phyloP scores from a whole-genome alignment of 2,113 vertebrate species.

The Benitochromis conjunctus region DNA sequence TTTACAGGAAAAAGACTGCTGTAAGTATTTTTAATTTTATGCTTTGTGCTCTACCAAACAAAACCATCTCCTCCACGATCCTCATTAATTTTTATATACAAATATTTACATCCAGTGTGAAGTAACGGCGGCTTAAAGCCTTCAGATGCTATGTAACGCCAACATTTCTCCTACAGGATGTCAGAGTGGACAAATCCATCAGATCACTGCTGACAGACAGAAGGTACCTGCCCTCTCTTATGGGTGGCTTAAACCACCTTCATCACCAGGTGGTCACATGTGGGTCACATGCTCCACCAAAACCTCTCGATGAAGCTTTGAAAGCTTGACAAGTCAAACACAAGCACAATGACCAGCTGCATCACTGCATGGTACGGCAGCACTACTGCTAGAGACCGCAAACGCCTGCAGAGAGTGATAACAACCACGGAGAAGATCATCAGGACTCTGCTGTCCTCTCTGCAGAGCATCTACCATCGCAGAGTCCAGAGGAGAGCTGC shows the following conservation, averaged over 20 bases:
- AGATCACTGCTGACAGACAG: neutral
- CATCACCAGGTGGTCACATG: neutral
- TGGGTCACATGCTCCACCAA: neutral
- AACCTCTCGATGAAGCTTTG: too few relatives aligned
- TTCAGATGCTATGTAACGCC: neutral
- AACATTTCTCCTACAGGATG: neutral
- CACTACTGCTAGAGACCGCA: too few relatives aligned
- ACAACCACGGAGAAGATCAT: too few relatives aligned
- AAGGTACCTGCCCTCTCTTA: neutral
- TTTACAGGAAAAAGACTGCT: neutral
- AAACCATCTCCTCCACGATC: slow-evolving; percentile 6
- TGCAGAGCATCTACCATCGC: too few relatives aligned
- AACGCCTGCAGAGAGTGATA: too few relatives aligned
- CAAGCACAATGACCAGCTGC: too few relatives aligned
- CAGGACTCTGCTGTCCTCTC: too few relatives aligned
- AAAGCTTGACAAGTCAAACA: too few relatives aligned
- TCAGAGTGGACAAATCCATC: neutral
- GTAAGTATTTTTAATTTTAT: slow-evolving; percentile 27
- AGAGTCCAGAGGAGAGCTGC: too few relatives aligned
- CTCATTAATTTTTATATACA: slow-evolving; percentile 36
- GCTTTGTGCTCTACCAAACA: slow-evolving; percentile 37
- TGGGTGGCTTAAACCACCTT: neutral
- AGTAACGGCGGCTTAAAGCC: neutral
- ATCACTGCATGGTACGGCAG: too few relatives aligned
- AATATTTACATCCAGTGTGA: slow-evolving; percentile 22